Evolutionary conservation across 2,888 invertebrate species (phyloP).

Genomic region (Aspidiotus destructor): DNA sequence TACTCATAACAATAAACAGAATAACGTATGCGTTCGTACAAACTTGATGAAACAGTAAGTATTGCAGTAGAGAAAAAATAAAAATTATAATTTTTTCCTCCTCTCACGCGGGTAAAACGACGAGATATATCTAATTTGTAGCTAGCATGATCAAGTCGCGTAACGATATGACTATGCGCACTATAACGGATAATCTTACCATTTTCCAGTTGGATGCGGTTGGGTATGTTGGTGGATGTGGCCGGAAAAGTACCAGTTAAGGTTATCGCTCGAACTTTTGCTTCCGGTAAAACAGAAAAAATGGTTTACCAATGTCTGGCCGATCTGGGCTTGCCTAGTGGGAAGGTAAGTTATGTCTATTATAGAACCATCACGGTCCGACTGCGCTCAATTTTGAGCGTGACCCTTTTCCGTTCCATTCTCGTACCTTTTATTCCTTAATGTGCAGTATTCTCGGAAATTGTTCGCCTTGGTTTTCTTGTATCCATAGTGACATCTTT

Average conservation of each 20-base stretch:
- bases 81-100: no score
- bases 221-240: slow-evolving; percentile 86
- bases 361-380: no score
- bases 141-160: no score
- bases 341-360: slow-evolving; percentile 51
- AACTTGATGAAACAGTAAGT: slow-evolving; percentile 98
- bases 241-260: slow-evolving; percentile 94
- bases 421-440: not conserved
- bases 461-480: no score
- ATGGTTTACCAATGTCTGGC: slow-evolving; percentile 92
- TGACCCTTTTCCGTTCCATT: not conserved
- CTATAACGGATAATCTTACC: no score
- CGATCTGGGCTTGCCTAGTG: slow-evolving; percentile 86
- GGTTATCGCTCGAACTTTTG: slow-evolving; percentile 92
- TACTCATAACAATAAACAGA: slow-evolving; percentile 92
- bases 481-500: no score
- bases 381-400: not conserved
- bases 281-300: slow-evolving; percentile 98
- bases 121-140: no score
- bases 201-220: slow-evolving; percentile 85
- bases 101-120: no score
- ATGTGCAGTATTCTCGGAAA: no score
- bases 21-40: slow-evolving; percentile 89
- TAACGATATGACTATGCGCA: no score
- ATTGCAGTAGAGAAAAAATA: slow-evolving; percentile 9